phyloP scores from a whole-genome alignment of 2,797 vertebrate species.

The Neostethus bicornis region DNA sequence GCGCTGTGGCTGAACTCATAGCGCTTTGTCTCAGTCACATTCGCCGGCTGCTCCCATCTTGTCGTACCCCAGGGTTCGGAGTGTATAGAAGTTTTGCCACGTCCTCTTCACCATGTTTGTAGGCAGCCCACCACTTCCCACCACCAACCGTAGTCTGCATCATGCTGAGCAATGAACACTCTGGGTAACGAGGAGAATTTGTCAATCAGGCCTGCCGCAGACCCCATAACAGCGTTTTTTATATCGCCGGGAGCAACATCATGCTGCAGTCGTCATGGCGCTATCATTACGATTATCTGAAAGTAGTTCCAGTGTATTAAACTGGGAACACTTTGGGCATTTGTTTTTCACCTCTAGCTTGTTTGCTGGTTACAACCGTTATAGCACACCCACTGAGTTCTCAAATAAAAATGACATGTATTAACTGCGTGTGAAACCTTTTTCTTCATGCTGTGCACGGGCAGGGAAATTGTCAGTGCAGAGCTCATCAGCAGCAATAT shows the following conservation, averaged over 20 bases:
- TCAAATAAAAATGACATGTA: constrained; percentile 63
- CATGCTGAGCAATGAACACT: constrained; percentile 56
- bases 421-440: constrained; percentile 69
- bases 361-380: constrained; percentile 63
- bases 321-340: constrained; percentile 32
- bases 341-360: constrained; percentile 52
- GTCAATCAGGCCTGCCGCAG: constrained; percentile 58
- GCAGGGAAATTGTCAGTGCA: constrained; percentile 57
- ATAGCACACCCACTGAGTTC: constrained; percentile 44
- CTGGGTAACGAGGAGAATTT: constrained; percentile 69
- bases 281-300: constrained; percentile 63
- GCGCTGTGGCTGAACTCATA: constrained; percentile 52
- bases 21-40: constrained; percentile 68
- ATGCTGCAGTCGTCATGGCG: constrained; percentile 41
- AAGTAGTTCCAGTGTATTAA: constrained; percentile 58
- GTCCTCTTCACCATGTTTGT: constrained; percentile 49
- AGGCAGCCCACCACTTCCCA: constrained; percentile 43
- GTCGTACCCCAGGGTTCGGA: constrained; percentile 42
- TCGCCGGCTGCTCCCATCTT: constrained; percentile 58
- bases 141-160: constrained; percentile 47
- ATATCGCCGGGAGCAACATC: constrained; percentile 44
- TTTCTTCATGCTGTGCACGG: constrained; percentile 42
- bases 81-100: constrained; percentile 44
- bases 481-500: constrained; percentile 60
- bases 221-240: constrained; percentile 47